Evolutionary conservation across 1,140 invertebrate species (phyloP), one percentile per base, ranked within the genome.

Genomic region (Ceratina japonica): DNA sequence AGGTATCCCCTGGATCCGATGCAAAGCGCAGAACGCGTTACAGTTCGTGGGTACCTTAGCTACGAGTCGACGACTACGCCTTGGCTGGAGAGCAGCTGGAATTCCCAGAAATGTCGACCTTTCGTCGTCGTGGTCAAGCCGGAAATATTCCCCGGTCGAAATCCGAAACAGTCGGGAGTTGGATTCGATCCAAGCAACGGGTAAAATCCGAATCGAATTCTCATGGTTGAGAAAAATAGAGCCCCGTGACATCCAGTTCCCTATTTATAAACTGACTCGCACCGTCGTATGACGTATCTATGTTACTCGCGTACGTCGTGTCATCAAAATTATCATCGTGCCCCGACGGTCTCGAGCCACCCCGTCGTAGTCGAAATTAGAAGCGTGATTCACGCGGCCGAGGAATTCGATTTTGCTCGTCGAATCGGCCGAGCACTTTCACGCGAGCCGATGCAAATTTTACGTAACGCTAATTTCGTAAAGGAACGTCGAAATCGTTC

Each of bases 191-290:
- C 74, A 75, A 75, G 18, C 22, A 31, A n/a, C 51, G 59, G 64
- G 64, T 75, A 49, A 54, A 75, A 59, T 58, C 22, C 68, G 74
- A 59, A 20, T 27, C 18, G 22, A 69, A 56, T 59, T 69, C 37
- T 22, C 15, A 12, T 15, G 49, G 16, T 56, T 44, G 52, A 75
- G 52, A 44, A 15, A 20, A 5, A 10, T 16, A 18, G 44, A 73
- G 8, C n/a, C 13, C n/a, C 13, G 56, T 62, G 49, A n/a, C 12
- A 7, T 44, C 37, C 37, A 7, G 22, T 31, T 10, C 1, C 27
- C 22, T 61, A 72, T 61, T 61, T 72, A 49, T 49, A 59, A 72
- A 72, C 49, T 8, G 37, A 44, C 37, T 44, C 37, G 5, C 37
- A 44, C 5, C 37, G 37, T 44, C 37, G 37, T 44, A 44, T 44